phyloP scores from a whole-genome alignment of 2,113 vertebrate genomes.

The Podocnemis expansa region DNA sequence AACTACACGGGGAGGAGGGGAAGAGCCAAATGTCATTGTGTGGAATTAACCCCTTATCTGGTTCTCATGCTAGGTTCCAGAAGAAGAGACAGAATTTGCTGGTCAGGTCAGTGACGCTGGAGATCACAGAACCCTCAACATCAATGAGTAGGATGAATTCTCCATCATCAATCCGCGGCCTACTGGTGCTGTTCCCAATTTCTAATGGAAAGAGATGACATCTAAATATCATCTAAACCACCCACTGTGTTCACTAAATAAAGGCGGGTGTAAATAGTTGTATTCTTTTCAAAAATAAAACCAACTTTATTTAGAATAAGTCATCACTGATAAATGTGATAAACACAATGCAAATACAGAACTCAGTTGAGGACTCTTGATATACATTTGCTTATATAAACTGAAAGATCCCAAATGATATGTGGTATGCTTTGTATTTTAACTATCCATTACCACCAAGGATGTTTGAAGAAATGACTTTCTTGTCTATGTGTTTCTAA shows the following conservation, averaged over 20 bases:
- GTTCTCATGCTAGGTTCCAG: slow-evolving; percentile 64
- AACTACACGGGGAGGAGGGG: not conserved
- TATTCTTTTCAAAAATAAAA: not conserved
- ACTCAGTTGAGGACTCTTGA: not conserved
- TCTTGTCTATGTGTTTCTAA: not conserved
- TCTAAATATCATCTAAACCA: not conserved
- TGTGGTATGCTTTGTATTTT: not conserved
- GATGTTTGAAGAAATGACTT: not conserved
- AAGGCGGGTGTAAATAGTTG: not conserved
- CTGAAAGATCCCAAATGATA: not conserved
- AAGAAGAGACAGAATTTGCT: slow-evolving; percentile 1
- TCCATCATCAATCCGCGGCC: not conserved
- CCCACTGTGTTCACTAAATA: not conserved
- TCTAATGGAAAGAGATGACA: not conserved
- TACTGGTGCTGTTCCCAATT: not conserved
- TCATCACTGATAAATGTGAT: not conserved
- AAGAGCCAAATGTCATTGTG: not conserved
- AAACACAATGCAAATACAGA: not conserved
- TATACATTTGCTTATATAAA: not conserved
- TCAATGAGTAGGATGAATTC: slow-evolving; percentile 43
- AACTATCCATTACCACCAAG: not conserved
- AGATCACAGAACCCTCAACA: slow-evolving; percentile 42
- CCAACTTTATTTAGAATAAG: not conserved
- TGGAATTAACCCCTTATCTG: not conserved
- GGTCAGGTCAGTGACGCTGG: not conserved